Conservation (phyloP, 64 coral and sea anemone genomes). For the Montipora foliosa region DNA sequence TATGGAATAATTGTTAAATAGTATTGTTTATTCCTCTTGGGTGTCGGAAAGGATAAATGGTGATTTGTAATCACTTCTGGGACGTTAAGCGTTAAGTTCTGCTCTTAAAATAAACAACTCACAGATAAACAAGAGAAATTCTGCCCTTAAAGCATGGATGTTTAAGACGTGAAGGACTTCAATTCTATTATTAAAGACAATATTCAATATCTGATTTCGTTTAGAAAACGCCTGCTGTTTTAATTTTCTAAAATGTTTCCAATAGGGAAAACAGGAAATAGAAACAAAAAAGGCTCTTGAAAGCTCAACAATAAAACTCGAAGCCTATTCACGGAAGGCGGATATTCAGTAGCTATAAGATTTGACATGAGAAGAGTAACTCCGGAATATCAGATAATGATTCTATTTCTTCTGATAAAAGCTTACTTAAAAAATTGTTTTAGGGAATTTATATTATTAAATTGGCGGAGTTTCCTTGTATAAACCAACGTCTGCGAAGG, state of each 20-base stretch:
- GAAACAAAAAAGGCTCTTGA: not conserved
- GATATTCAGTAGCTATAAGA: not conserved
- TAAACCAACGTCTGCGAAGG: too few relatives aligned
- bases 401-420: not conserved
- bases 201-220: conserved; percentile 37
- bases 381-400: not conserved
- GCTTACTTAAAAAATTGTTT: not conserved
- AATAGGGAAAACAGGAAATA: not conserved
- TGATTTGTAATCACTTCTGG: too few relatives aligned
- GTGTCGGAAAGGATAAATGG: too few relatives aligned
- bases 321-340: not conserved
- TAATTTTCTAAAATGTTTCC: not conserved
- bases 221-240: conserved; percentile 5
- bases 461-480: not conserved
- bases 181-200: not conserved
- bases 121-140: not conserved
- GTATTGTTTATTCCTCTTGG: too few relatives aligned
- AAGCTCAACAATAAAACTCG: not conserved
- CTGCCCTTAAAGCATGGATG: not conserved
- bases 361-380: not conserved
- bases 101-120: too few relatives aligned
- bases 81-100: too few relatives aligned
- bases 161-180: conserved; percentile 22
- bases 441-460: not conserved
- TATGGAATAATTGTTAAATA: too few relatives aligned